Conservation (phyloP, 92 coral and sea anemone species). For the Virgularia gustaviana region DNA sequence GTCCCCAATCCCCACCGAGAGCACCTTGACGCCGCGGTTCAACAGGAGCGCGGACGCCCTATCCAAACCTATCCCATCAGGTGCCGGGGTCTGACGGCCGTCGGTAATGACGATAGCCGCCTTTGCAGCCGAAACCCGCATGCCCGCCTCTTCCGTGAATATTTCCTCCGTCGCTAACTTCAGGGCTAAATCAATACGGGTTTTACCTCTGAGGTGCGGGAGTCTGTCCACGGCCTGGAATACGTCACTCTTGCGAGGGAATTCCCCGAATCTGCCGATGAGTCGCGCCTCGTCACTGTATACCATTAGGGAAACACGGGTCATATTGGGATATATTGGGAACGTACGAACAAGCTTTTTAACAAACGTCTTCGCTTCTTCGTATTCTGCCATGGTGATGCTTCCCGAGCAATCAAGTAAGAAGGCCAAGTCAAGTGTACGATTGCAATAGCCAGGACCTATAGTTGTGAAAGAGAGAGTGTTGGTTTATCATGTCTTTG, state of each 20-base stretch:
- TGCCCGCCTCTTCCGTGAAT: conserved; percentile 10
- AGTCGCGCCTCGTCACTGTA: conserved; percentile 28
- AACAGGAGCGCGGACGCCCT: conserved; percentile 23
- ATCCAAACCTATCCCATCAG: conserved; percentile 36
- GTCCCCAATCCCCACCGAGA: conserved; percentile 18
- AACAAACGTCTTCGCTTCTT: conserved; percentile 7
- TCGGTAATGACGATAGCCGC: conserved; percentile 34
- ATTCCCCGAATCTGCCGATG: neutral
- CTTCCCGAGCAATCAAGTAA: conserved; percentile 27
- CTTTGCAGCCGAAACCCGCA: conserved; percentile 26
- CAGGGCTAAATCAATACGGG: conserved; percentile 27
- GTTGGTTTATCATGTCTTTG: too few species aligned
- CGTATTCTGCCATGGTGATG: neutral
- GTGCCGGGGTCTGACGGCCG: conserved; percentile 35
- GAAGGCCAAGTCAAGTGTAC: conserved; percentile 13
- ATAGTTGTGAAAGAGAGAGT: too few species aligned
- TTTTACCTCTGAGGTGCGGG: conserved; percentile 30
- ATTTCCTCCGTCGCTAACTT: conserved; percentile 10
- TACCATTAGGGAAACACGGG: conserved; percentile 16
- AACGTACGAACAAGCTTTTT: conserved; percentile 3
- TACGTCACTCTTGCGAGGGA: neutral
- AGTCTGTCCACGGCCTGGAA: neutral
- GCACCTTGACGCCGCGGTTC: conserved; percentile 8
- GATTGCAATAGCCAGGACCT: conserved; percentile 9
- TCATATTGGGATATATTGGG: conserved; percentile 1